phyloP scores from a whole-genome alignment of 2,888 invertebrate genomes.

The Nycteola revayana region DNA sequence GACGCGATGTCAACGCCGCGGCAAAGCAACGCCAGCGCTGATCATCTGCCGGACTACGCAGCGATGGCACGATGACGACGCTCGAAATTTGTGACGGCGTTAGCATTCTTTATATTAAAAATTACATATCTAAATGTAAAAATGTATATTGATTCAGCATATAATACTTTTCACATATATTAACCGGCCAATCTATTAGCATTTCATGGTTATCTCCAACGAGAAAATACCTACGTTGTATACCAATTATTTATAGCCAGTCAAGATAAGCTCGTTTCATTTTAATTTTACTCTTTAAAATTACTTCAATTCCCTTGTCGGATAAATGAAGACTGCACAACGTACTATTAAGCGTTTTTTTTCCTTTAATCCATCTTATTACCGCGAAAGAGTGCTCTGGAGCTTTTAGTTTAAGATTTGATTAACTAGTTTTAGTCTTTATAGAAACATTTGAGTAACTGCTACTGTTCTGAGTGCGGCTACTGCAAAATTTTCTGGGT shows the following conservation, averaged over 20 bases:
- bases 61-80: too few relatives aligned
- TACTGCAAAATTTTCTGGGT: too few relatives aligned
- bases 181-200: neutral
- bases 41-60: too few relatives aligned
- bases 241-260: constrained; percentile 53
- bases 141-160: neutral
- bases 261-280: constrained; percentile 68
- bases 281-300: constrained; percentile 70
- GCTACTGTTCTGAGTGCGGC: too few relatives aligned
- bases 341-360: constrained; percentile 37
- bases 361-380: constrained; percentile 55
- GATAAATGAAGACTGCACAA: constrained; percentile 63
- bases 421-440: constrained; percentile 33
- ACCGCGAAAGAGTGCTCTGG: constrained; percentile 40
- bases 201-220: neutral
- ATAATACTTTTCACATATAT: neutral
- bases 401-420: constrained; percentile 42
- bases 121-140: neutral
- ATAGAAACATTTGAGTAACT: constrained; percentile 14
- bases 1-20: too few relatives aligned
- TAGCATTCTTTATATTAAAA: neutral
- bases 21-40: too few relatives aligned
- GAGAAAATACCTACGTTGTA: constrained; percentile 42
- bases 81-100: neutral
- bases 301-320: constrained; percentile 65